Percentiles rank a stretch among this genome's conserved stretches.
phyloP scores from a whole-genome alignment of 2,888 invertebrate genomes.

The Drosophila subsilvestris region DNA sequence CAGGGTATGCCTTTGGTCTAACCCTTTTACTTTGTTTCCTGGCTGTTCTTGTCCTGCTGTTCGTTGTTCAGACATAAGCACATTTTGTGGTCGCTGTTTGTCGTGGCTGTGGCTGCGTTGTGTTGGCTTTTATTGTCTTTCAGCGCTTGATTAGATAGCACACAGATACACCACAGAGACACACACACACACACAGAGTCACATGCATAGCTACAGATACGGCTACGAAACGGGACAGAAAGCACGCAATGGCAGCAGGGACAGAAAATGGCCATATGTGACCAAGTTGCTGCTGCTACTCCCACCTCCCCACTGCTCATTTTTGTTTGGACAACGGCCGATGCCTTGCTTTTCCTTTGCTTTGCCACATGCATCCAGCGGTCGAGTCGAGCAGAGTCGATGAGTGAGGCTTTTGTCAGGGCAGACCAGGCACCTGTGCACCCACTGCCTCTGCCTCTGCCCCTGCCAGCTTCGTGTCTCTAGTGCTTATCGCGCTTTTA shows the following conservation, averaged over 20 bases:
- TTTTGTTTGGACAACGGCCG: conserved; percentile 45
- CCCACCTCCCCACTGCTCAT: background rate
- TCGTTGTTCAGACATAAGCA: conserved; percentile 44
- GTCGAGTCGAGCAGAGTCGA: conserved; percentile 32
- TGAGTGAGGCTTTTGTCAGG: conserved; percentile 11
- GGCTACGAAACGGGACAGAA: conserved; percentile 11
- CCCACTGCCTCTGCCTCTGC: conserved; percentile 20
- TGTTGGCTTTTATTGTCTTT: conserved; percentile 74
- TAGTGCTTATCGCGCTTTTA: conserved; percentile 77
- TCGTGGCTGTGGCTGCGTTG: conserved; percentile 43
- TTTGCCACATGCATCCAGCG: conserved; percentile 52
- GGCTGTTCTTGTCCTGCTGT: conserved; percentile 57
- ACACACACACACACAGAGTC: conserved; percentile 6
- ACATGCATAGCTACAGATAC: conserved; percentile 37
- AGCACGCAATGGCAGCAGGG: conserved; percentile 54
- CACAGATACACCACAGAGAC: conserved; percentile 35
- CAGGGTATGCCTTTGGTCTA: conserved; percentile 19
- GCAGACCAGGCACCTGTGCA: background rate
- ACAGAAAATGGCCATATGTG: conserved; percentile 77
- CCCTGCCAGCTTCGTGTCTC: conserved; percentile 51
- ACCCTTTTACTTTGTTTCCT: conserved; percentile 21
- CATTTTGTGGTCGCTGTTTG: conserved; percentile 65
- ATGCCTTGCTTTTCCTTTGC: conserved; percentile 49
- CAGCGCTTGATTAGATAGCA: conserved; percentile 80
- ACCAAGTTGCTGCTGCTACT: conserved; percentile 65